These are phyloP conservation scores for Diplodus sargus DNA, from an alignment of 2,797 vertebrate genomes.

Conservation along the genomic window DNA sequence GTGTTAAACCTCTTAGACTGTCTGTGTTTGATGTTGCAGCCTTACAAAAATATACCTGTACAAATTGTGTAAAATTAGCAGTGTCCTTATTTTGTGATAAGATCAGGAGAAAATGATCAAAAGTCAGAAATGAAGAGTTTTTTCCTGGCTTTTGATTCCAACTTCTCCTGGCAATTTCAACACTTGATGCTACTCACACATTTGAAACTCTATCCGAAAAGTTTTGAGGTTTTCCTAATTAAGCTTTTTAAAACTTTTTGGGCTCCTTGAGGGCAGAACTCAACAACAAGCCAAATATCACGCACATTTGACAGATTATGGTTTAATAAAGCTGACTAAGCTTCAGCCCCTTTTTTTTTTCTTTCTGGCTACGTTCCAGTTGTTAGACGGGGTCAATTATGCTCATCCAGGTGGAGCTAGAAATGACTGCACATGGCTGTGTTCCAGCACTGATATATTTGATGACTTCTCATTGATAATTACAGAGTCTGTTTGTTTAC, in stretches of 20 bases:
- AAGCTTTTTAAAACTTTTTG: neutral
- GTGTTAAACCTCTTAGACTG: too few species aligned
- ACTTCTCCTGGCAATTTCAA: neutral
- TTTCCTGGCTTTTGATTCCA: neutral
- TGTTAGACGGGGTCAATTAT: constrained; percentile 13
- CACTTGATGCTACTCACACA: neutral
- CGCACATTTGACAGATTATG: neutral
- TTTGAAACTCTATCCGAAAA: neutral
- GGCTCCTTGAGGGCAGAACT: neutral
- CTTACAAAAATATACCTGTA: too few species aligned
- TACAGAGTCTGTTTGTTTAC: constrained; percentile 40
- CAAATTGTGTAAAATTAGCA: too few species aligned
- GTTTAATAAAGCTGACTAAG: neutral
- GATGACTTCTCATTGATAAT: constrained; percentile 21
- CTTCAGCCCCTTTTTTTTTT: neutral
- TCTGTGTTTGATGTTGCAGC: too few species aligned
- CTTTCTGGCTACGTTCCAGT: constrained; percentile 13
- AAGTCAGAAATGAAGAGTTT: neutral
- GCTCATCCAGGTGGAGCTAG: constrained; percentile 10
- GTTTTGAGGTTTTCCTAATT: neutral
- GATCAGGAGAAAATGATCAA: neutral
- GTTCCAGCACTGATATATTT: constrained; percentile 6
- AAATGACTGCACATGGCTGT: constrained; percentile 3
- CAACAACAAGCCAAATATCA: neutral
- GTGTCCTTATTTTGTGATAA: neutral